A percentile compares a stretch with the other conserved stretches of the same genome.
phyloP scores from a whole-genome alignment of 2,888 invertebrate genomes.

The Sicus ferrugineus region DNA sequence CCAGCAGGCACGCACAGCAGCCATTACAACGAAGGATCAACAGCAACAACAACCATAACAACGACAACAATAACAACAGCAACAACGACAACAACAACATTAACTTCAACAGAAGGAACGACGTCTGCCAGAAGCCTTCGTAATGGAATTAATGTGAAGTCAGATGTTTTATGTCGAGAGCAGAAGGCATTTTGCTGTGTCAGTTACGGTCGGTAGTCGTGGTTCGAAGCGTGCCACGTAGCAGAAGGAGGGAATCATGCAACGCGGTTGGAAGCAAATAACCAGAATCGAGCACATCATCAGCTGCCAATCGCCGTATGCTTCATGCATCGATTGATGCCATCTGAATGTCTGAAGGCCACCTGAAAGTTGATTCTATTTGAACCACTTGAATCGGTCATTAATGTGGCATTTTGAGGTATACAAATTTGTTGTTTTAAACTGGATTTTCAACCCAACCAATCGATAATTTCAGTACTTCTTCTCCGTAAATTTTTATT shows the following conservation, averaged over 20 bases:
- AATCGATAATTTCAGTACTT: no score
- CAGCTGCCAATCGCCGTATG: background rate
- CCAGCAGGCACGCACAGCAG: no score
- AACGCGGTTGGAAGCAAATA: no score
- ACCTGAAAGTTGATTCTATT: no score
- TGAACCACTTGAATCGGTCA: no score
- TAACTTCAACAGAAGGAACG: background rate
- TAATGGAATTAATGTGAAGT: constrained; percentile 58
- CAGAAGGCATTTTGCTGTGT: no score
- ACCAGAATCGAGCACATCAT: background rate
- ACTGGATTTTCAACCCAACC: no score
- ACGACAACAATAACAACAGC: background rate
- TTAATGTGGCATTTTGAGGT: no score
- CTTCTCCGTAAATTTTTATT: no score
- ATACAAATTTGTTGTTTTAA: no score
- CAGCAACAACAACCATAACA: background rate
- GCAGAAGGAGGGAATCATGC: no score
- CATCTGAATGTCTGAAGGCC: background rate
- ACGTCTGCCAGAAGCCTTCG: constrained; percentile 44
- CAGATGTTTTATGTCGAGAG: constrained; percentile 51
- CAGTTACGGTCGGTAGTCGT: background rate
- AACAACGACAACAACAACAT: background rate
- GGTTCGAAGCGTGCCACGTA: background rate
- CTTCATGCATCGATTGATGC: background rate
- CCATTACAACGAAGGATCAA: background rate